Conservation (phyloP, 2,888 invertebrate species). For the Disparrhopalites patrizii region DNA sequence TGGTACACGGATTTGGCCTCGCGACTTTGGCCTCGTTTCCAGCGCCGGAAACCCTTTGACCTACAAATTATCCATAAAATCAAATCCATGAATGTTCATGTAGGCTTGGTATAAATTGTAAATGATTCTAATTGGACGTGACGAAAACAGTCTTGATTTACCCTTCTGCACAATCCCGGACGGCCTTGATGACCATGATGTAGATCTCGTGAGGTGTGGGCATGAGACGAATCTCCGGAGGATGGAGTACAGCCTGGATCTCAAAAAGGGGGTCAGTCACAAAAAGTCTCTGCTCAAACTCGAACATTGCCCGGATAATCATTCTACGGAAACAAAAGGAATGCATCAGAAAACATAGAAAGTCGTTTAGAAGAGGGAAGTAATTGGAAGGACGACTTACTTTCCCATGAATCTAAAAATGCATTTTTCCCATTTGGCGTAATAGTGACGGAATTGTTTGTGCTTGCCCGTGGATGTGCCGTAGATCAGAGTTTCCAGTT, state of each 20-base stretch:
- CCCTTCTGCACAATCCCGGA: constrained; percentile 73
- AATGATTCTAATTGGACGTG: constrained; percentile 57
- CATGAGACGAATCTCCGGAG: constrained; percentile 70
- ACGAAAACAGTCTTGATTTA: constrained; percentile 63
- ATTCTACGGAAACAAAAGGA: constrained; percentile 55
- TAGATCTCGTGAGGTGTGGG: constrained; percentile 74
- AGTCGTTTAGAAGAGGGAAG: not conserved
- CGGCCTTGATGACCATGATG: constrained; percentile 68
- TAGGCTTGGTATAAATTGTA: constrained; percentile 1
- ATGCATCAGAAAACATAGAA: not conserved
- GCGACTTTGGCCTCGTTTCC: constrained; percentile 79
- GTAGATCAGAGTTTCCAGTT: constrained; percentile 78
- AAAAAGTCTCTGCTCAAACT: constrained; percentile 61
- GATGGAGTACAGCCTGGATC: constrained; percentile 69
- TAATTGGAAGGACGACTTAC: constrained; percentile 54
- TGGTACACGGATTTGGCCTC: constrained; percentile 64
- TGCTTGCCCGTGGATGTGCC: constrained; percentile 73
- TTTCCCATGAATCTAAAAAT: constrained; percentile 65
- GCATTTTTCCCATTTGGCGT: constrained; percentile 75
- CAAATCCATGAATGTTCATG: no score
- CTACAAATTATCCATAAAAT: constrained; percentile 52
- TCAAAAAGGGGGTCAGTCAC: constrained; percentile 65
- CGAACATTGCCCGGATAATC: constrained; percentile 66
- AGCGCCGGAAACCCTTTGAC: constrained; percentile 71
- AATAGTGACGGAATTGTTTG: constrained; percentile 70